Base-by-base conservation (phyloP, 1,140 invertebrate species). In the Uloborus diversus region DNA sequence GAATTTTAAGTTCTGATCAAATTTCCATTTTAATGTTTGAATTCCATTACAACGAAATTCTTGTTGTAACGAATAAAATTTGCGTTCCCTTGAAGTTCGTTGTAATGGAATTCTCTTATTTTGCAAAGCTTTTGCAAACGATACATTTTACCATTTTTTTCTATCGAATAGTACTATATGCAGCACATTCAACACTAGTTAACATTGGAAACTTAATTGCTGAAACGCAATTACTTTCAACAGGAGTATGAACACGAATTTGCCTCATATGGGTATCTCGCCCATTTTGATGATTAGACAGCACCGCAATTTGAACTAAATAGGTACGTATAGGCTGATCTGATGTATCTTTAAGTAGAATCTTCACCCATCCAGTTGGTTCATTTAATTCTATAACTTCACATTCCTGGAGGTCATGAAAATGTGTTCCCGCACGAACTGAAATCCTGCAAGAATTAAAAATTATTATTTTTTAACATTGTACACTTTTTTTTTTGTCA, bases 281-380 rank as follows among this genome's bases (percentile, higher is more conserved):
- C 17, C 98, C 98, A 89, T 99, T 99, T 86, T 99, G 98, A 88
- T 99, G 97, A 88, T 99, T 99, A 75, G 95, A 96, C 17, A 99
- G 91, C 0, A 97, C 94, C 17, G 96, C 95, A 84, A 97, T 94
- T 88, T 99, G 96, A 49, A 99, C 92, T 94, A 99, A 97, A 84
- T 96, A 98, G 32, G 96, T 96, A 82, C 96, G 89, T 42, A 98
- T 94, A 4, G 94, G 94, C 83, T 92, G 90, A 32, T 95, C 93
- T 83, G 93, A 91, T 25, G 94, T 92, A 85, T 98, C 94, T 87
- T 96, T 96, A 17, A 97, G 92, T 35, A 93, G 94, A 82, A 99
- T 94, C 81, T 93, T 91, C 37, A 98, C 93, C 98, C 98, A 99
- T 61, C 97, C 96, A 85, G 91, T 92, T 17, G 97, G 97, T 87